These are phyloP conservation scores for Megaleporinus macrocephalus DNA, from an alignment of 2,113 vertebrate species.

Conservation along the genomic window DNA sequence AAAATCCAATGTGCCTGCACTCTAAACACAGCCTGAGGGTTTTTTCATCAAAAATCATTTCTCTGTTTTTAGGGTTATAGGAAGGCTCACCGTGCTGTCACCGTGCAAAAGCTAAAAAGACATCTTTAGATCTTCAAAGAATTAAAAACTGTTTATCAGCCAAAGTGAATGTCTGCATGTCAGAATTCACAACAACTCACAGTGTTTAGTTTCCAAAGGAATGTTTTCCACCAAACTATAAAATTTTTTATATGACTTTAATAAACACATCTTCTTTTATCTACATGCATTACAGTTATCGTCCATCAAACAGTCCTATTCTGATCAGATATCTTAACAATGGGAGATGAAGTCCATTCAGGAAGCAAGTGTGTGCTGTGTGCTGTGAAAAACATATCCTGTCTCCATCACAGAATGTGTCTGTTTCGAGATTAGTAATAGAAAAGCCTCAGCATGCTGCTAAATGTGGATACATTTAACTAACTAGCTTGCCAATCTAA, in stretches of 20 bases:
- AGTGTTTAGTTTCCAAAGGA: background rate
- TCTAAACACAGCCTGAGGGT: too few species aligned
- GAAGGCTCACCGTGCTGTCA: conserved; percentile 87
- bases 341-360: conserved; percentile 55
- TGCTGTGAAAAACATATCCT: background rate
- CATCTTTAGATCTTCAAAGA: too few species aligned
- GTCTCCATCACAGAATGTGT: conserved; percentile 17
- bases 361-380: conserved; percentile 53
- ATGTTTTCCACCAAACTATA: background rate
- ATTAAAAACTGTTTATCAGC: too few species aligned
- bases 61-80: conserved; percentile 82
- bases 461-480: background rate
- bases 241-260: background rate
- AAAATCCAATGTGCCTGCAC: too few species aligned
- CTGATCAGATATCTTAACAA: background rate
- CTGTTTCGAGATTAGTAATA: conserved; percentile 9
- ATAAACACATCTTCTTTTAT: conserved; percentile 8
- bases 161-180: too few species aligned
- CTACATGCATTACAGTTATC: background rate
- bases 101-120: conserved; percentile 84
- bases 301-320: background rate
- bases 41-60: background rate
- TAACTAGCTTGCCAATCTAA: too few species aligned
- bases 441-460: conserved; percentile 1
- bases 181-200: too few species aligned